Evolutionary conservation across 2,113 vertebrate species (phyloP).

Genomic region (Gnathonemus longibarbis): DNA sequence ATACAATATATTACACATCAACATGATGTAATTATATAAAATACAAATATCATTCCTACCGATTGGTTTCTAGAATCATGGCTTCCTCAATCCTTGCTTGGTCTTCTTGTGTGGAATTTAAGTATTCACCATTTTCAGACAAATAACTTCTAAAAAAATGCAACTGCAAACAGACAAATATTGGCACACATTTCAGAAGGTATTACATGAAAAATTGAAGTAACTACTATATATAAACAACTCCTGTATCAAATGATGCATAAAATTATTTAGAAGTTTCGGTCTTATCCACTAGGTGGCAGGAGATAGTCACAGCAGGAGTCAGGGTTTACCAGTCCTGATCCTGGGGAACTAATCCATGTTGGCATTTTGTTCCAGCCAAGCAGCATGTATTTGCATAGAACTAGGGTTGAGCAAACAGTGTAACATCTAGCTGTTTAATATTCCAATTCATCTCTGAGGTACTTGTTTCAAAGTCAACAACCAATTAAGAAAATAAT

Average conservation of each 20-base stretch:
- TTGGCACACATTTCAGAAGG: background rate
- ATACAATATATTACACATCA: background rate
- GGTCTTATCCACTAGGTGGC: slow-evolving; percentile 41
- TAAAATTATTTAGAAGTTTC: background rate
- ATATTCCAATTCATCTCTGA: background rate
- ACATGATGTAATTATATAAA: background rate
- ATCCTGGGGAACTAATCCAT: background rate
- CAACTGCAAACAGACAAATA: slow-evolving; percentile 57
- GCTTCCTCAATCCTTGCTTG: slow-evolving; percentile 63
- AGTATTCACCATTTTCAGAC: slow-evolving; percentile 46
- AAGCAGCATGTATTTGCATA: background rate
- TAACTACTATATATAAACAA: background rate
- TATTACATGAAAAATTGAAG: background rate
- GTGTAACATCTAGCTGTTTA: background rate
- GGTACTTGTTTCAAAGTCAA: background rate
- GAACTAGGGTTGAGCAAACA: background rate
- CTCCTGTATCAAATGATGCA: background rate
- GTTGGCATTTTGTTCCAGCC: background rate
- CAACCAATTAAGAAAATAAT: background rate
- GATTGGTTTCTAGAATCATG: slow-evolving; percentile 70
- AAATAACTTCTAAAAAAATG: slow-evolving; percentile 79
- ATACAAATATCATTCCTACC: slow-evolving; percentile 51
- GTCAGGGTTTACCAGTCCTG: background rate
- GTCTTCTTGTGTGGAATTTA: slow-evolving; percentile 32
- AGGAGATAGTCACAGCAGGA: background rate